A percentile compares a stretch with the other conserved stretches of the same genome.
Conservation (phyloP, 1,140 invertebrate species). For the Cydia pomonella region DNA sequence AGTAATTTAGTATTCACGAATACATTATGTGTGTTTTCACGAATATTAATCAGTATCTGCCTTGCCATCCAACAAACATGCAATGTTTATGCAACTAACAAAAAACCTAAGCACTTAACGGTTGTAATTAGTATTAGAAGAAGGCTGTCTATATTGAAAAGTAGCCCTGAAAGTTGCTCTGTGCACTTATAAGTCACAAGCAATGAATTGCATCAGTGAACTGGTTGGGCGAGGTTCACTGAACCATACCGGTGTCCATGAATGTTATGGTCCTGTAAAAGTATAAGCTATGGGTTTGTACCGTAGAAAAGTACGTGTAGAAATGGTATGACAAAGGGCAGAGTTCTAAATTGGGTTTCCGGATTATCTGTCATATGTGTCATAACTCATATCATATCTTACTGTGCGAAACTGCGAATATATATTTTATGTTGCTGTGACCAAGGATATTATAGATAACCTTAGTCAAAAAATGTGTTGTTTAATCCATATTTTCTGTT, state of each 20-base stretch:
- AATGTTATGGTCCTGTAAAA: not conserved
- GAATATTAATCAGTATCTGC: too few species aligned
- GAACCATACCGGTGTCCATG: not conserved
- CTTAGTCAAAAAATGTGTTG: too few species aligned
- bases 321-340: not conserved
- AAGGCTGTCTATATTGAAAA: constrained; percentile 22
- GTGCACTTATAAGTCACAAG: not conserved
- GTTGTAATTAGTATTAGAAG: not conserved
- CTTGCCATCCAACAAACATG: too few species aligned
- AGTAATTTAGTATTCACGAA: too few species aligned
- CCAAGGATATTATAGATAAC: too few species aligned
- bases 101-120: too few species aligned
- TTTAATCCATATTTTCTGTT: not conserved
- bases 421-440: too few species aligned
- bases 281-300: not conserved
- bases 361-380: not conserved
- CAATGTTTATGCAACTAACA: too few species aligned
- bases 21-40: too few species aligned
- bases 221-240: constrained; percentile 3
- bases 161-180: constrained; percentile 27
- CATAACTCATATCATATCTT: too few species aligned
- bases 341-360: too few species aligned
- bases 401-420: too few species aligned
- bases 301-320: not conserved
- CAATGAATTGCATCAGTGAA: constrained; percentile 10